These are phyloP conservation scores for Xestia xanthographa DNA, from an alignment of 2,888 invertebrate species.

Conservation along the genomic window DNA sequence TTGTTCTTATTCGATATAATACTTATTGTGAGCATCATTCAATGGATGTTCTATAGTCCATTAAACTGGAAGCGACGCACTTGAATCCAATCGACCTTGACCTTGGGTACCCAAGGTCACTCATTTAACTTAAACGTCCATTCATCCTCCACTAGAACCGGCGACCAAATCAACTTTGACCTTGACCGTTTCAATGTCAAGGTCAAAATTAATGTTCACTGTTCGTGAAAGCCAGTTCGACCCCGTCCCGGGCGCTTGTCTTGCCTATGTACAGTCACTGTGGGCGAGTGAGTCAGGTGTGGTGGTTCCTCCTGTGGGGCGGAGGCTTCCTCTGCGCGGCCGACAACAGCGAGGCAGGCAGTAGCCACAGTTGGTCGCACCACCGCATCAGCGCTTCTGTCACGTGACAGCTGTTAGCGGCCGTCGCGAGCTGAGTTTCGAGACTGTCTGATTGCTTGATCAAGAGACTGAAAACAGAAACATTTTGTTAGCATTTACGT, in stretches of 20 bases:
- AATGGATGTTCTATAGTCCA: conserved; percentile 45
- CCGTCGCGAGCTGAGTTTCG: conserved; percentile 95
- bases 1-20: conserved; percentile 70
- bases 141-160: conserved; percentile 43
- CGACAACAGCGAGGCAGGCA: conserved; percentile 92
- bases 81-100: conserved; percentile 34
- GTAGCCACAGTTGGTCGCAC: conserved; percentile 94
- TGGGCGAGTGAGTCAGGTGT: conserved; percentile 76
- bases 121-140: conserved; percentile 31
- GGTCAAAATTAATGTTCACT: conserved; percentile 59
- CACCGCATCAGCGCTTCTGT: conserved; percentile 95
- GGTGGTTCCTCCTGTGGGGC: conserved; percentile 79
- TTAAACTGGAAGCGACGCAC: conserved; percentile 37
- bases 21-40: conserved; percentile 73
- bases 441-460: conserved; percentile 92
- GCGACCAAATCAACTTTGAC: conserved; percentile 58
- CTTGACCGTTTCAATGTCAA: conserved; percentile 65
- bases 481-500: background rate
- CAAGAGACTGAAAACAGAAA: conserved; percentile 86
- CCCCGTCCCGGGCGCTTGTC: conserved; percentile 49
- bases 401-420: conserved; percentile 96
- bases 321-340: conserved; percentile 90
- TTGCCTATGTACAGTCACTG: conserved; percentile 31
- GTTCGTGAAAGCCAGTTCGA: conserved; percentile 51
- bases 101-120: conserved; percentile 27